Conservation (phyloP, 2,888 invertebrate genomes). For the Phortica okadai region DNA sequence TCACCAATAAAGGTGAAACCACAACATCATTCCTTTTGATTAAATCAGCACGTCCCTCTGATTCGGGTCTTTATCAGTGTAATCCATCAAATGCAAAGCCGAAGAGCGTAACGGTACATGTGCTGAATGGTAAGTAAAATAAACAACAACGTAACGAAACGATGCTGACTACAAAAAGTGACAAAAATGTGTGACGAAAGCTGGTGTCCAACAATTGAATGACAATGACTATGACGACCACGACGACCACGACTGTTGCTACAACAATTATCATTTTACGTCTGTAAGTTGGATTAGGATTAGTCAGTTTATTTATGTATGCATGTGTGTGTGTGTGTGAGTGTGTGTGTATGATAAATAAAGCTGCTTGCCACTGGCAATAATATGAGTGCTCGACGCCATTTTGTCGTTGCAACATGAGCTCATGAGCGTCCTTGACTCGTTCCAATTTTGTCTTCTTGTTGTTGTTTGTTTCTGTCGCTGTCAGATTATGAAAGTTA, state of each 20-base stretch:
- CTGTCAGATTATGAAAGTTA: slow-evolving; percentile 24
- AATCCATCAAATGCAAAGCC: slow-evolving; percentile 95
- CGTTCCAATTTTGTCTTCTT: background rate
- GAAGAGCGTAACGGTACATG: slow-evolving; percentile 93
- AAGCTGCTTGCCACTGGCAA: background rate
- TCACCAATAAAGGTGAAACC: slow-evolving; percentile 93
- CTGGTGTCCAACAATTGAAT: slow-evolving; percentile 39
- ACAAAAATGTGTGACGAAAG: too few relatives aligned
- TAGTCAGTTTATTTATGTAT: background rate
- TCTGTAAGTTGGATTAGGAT: slow-evolving; percentile 14
- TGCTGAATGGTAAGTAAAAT: slow-evolving; percentile 89
- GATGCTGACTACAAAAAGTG: too few relatives aligned
- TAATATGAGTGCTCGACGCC: background rate
- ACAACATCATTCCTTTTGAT: slow-evolving; percentile 93
- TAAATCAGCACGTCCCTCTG: slow-evolving; percentile 89
- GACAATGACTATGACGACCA: slow-evolving; percentile 27
- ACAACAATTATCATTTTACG: slow-evolving; percentile 14
- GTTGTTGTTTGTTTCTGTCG: background rate
- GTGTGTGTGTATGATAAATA: background rate
- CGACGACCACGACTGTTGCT: background rate
- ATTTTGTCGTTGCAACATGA: background rate
- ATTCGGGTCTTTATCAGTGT: slow-evolving; percentile 94
- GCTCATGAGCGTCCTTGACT: slow-evolving; percentile 16
- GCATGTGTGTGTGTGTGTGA: too few relatives aligned
- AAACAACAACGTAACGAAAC: slow-evolving; percentile 53